Evolutionary conservation across 2,113 vertebrate species (phyloP), one percentile per base, ranked within the genome.

Genomic region (Mola mola): DNA sequence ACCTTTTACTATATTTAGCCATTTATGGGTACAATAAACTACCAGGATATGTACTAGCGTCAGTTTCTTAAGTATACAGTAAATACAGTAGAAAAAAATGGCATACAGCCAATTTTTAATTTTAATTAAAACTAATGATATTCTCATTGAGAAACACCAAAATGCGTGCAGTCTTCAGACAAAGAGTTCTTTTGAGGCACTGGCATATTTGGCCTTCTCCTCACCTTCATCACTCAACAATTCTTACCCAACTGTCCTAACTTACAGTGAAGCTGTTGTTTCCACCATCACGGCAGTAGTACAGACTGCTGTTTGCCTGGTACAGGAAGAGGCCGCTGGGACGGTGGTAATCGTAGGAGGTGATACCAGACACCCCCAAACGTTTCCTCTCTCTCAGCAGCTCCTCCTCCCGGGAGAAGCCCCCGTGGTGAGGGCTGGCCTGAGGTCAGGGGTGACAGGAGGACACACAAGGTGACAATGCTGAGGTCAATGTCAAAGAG

Each of bases 241-340:
- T 11, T 36, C 33, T 9, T 13, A 13, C 33, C 15, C 15, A 47
- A 17, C 36, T 20, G 11, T 29, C 22, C 60, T 22, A 57, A 84
- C 95, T 94, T 88, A 98, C 96, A 92, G 93, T 95, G 79, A 96
- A 96, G 7, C 91, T 93, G 2, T 94, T 92, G 83, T 92, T 92
- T 59, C 93, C 94, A 0, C 95, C 95, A 1, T 98, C 96, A 1
- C 92, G 89, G 69, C 96, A 98, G 55, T 96, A 95, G 75, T 96
- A 98, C 78, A 98, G 94, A 81, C 95, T 97, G 89, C 95, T 96
- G 91, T 93, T 97, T 83, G 96, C 96, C 91, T 98, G 96, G 88
- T 98, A 98, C 41, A 98, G 94, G 92, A 98, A 96, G 8, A 98
- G 94, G 75, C 96, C 96, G 0, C 93, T 96, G 76, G 93, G 88